phyloP scores from a whole-genome alignment of 2,888 invertebrate species.

The Tachina lurida region DNA sequence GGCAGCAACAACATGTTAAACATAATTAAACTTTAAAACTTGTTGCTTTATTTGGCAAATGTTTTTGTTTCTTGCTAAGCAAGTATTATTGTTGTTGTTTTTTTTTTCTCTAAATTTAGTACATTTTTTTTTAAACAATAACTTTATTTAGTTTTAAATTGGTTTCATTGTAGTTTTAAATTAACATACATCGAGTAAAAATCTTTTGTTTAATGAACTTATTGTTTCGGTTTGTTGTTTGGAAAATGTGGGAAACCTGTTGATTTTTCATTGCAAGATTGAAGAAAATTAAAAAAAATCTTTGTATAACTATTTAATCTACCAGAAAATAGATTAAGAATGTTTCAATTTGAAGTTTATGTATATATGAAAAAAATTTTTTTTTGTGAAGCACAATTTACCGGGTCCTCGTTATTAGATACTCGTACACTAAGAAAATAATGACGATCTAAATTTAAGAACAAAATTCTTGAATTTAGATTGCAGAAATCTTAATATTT shows the following conservation, averaged over 20 bases:
- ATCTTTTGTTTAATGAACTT: conserved; percentile 60
- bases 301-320: background rate
- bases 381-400: no score
- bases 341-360: background rate
- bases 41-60: conserved; percentile 43
- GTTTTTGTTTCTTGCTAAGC: conserved; percentile 21
- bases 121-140: conserved; percentile 50
- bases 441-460: no score
- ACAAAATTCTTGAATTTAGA: no score
- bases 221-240: conserved; percentile 46
- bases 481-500: no score
- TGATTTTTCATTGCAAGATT: background rate
- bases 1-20: conserved; percentile 23
- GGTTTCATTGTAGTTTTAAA: conserved; percentile 43
- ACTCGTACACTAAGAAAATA: no score
- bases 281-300: background rate
- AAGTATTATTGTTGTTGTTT: conserved; percentile 8
- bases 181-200: conserved; percentile 36
- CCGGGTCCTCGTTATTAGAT: no score
- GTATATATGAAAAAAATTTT: background rate
- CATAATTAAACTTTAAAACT: conserved; percentile 40
- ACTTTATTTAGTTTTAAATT: conserved; percentile 54
- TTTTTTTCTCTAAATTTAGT: no score
- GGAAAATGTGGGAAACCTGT: conserved; percentile 28
- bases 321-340: background rate